Conservation (phyloP, 1,140 invertebrate genomes). For the Achatina immaculata region DNA sequence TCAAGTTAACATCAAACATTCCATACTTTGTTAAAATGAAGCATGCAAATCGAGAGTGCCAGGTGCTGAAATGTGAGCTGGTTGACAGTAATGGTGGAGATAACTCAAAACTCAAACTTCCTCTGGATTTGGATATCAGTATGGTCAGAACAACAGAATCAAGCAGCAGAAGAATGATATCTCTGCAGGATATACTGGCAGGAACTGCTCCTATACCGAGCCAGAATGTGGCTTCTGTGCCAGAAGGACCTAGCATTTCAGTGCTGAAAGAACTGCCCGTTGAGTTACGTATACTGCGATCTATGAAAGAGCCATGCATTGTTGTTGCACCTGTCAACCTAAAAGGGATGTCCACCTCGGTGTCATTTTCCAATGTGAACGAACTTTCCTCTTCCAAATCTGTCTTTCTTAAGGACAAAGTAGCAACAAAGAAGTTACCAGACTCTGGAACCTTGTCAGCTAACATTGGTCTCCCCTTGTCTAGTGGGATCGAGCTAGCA, state of each 20-base stretch:
- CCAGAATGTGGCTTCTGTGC: constrained; percentile 26
- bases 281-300: constrained; percentile 17
- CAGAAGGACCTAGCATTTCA: not conserved
- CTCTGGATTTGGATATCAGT: constrained; percentile 43
- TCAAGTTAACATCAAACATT: constrained; percentile 37
- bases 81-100: constrained; percentile 28
- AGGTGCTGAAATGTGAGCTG: constrained; percentile 42
- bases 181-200: constrained; percentile 38
- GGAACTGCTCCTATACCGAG: constrained; percentile 22
- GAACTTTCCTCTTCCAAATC: not conserved
- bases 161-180: constrained; percentile 26
- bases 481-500: not conserved
- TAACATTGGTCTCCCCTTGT: constrained; percentile 22
- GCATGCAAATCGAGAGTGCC: constrained; percentile 7
- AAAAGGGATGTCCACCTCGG: no score
- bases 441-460: not conserved
- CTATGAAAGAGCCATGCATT: constrained; percentile 18
- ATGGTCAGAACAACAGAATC: constrained; percentile 34
- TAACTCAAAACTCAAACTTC: constrained; percentile 39
- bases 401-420: not conserved
- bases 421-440: not conserved
- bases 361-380: not conserved
- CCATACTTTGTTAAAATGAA: constrained; percentile 37
- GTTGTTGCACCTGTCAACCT: constrained; percentile 11
- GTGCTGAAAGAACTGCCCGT: constrained; percentile 25